Evolutionary conservation across 2,888 invertebrate species (phyloP).

Genomic region (Acleris sparsana): DNA sequence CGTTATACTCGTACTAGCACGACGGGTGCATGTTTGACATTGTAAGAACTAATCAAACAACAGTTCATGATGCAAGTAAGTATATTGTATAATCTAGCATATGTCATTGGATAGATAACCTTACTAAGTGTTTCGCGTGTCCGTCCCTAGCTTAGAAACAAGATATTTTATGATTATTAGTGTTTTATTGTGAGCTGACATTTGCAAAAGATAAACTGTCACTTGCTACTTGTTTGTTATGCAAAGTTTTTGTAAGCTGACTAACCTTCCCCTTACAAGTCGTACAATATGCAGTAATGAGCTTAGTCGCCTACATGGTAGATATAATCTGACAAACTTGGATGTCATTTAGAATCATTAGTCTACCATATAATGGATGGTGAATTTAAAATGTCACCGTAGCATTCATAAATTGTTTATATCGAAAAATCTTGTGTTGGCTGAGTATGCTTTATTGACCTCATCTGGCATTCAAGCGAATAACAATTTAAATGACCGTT

Average conservation of each 20-base stretch:
- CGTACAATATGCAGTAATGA: conserved; percentile 5
- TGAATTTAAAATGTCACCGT: not conserved
- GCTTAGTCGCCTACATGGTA: conserved; percentile 2
- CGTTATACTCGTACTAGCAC: too few relatives aligned
- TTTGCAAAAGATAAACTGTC: too few relatives aligned
- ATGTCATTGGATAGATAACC: too few relatives aligned
- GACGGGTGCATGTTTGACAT: too few relatives aligned
- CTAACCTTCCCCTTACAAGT: not conserved
- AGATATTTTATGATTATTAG: too few relatives aligned
- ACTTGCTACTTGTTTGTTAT: not conserved
- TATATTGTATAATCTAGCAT: too few relatives aligned
- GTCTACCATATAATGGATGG: not conserved
- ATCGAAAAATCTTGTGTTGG: not conserved
- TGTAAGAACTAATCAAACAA: too few relatives aligned
- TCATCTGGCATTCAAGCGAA: not conserved
- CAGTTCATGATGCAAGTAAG: too few relatives aligned
- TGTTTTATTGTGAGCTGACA: too few relatives aligned
- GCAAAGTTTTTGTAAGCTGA: not conserved
- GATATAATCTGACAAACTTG: conserved; percentile 6
- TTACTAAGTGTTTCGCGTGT: too few relatives aligned
- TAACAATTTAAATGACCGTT: conserved; percentile 10
- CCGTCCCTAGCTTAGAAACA: too few relatives aligned
- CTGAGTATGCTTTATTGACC: not conserved
- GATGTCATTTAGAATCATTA: not conserved
- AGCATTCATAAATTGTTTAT: not conserved